Base-by-base conservation (phyloP, 2,113 vertebrate genomes). In the Glaucomys volans region DNA sequence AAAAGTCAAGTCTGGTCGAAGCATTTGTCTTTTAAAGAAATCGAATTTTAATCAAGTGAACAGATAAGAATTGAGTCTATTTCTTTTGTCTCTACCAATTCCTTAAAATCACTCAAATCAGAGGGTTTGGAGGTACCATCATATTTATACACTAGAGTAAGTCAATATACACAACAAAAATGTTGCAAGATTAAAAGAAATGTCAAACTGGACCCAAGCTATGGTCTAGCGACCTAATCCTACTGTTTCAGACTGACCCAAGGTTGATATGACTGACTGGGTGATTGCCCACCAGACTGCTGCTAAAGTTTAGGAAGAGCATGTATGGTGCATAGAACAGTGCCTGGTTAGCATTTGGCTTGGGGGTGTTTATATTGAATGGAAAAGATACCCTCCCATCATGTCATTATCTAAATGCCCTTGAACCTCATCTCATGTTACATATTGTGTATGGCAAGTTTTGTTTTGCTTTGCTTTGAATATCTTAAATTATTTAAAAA, bases 281-380 rank as follows among this genome's bases (percentile, higher is more conserved):
- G 0, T 14, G 1, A 4, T 4, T 87, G 8, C 11, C 40, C 24
- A 64, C 26, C 37, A 74, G 59, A 54, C 9, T 74, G 52, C 8
- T 30, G 84, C 59, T 71, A 42, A 84, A 14, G 4, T 75, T 91
- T 87, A 72, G 35, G 24, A 52, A 79, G 18, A 79, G 26, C 30
- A 35, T 77, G 35, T 44, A 75, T 50, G 42, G 62, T 57, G 17
- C 22, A 0, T 37, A 22, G 7, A 80, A 54, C 12, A 79, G 16
- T 40, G 37, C 8, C 69, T 77, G 72, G 66, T 28, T 76, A 67
- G 75, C 67, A 16, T n/a, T 87, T 64, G 47, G 7, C 11, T 95
- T 81, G 8, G 14, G 67, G 52, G 81, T 95, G 44, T 77, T 93
- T 47, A 91, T 91, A 64, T 80, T 80, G n/a, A 79, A 57, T 71